Conservation (phyloP, 2,797 vertebrate species). For the Phataginus tricuspis region DNA sequence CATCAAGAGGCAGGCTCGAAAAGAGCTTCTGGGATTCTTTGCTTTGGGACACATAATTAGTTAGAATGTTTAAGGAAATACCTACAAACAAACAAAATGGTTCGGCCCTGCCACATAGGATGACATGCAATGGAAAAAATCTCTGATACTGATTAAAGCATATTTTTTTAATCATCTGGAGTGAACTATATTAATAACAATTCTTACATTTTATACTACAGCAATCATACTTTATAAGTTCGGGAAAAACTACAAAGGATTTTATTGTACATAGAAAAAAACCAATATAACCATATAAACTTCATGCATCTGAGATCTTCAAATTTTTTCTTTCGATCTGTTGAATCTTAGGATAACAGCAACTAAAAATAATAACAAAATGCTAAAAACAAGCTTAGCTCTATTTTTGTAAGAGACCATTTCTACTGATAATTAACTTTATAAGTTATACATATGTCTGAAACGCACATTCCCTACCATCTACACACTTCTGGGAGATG, state of each 20-base stretch:
- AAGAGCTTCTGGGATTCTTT: slow-evolving; percentile 72
- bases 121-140: slow-evolving; percentile 80
- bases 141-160: not conserved
- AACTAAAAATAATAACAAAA: not conserved
- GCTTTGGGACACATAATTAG: slow-evolving; percentile 24
- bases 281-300: not conserved
- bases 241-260: slow-evolving; percentile 49
- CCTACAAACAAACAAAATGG: slow-evolving; percentile 58
- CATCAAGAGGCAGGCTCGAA: slow-evolving; percentile 69
- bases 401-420: not conserved
- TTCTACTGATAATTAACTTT: slow-evolving; percentile 23
- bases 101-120: slow-evolving; percentile 72
- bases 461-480: not conserved
- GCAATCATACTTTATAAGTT: not conserved
- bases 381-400: not conserved
- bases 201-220: not conserved
- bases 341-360: not conserved
- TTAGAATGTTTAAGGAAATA: slow-evolving; percentile 62
- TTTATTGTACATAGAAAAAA: slow-evolving; percentile 30
- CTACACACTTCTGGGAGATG: not conserved
- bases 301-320: slow-evolving; percentile 30
- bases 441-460: not conserved
- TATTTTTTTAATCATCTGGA: slow-evolving; percentile 42
- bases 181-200: slow-evolving; percentile 33
- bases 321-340: slow-evolving; percentile 39